Base-by-base conservation (phyloP, 2,888 invertebrate species). In the Polylopha cassiicola region DNA sequence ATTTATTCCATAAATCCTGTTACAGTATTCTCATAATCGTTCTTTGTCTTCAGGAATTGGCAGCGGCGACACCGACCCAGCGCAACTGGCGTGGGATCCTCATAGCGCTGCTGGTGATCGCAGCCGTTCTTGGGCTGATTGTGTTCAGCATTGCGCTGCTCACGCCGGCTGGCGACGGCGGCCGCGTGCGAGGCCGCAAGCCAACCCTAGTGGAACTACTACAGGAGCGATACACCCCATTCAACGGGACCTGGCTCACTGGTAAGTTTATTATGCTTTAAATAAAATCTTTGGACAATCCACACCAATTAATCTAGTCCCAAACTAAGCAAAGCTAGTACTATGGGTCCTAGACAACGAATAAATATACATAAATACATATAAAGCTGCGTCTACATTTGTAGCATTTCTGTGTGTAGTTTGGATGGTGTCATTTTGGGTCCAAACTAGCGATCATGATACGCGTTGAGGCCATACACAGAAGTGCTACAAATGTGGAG, bases 31-130 rank as follows among this genome's bases (percentile, higher is more conserved):
- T 26, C n/a, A 16, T 9, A 6, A 11, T 16, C 23, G 13, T n/a
- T 33, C 24, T 53, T 38, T 47, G 87, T 82, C 3, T 11, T 2
- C 88, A 97, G 97, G 97, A 97, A 76, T 76, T 97, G 73, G 96
- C 95, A 56, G 94, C 94, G 22, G 89, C 92, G 32, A 92, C 94
- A 7, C 94, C 95, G 2, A 93, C 91, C 48, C 91, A 96, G 72
- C 88, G 96, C 48, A 97, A 98, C 87, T 98, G 97, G 97, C 90
- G 95, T 26, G 97, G 97, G 9, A 97, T 98, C 61, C 91, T 94
- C 56, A 97, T 97, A 53, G 96, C 97, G 0, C 86, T 97, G 47
- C 87, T 97, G 61, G 97, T 98, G 53, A 97, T 97, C 55, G 91
- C 94, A 11, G 92, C 93, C 16, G 95, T 97, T 18, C 90, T 95